phyloP scores from a whole-genome alignment of 2,113 vertebrate genomes.

The Hippocampus mohnikei region DNA sequence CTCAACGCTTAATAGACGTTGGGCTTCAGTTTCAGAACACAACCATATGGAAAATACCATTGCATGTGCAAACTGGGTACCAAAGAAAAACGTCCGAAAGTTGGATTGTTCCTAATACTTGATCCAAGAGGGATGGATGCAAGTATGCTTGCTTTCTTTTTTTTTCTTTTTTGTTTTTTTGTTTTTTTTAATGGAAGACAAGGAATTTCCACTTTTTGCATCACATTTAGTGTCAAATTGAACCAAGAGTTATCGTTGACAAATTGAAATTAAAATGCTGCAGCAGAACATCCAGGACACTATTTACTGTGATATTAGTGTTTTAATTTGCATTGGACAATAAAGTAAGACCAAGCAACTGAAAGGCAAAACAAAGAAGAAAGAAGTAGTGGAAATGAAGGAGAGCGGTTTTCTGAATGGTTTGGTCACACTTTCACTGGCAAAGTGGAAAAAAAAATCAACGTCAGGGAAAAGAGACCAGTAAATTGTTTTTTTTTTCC shows the following conservation, averaged over 20 bases:
- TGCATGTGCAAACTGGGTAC: slow-evolving; percentile 71
- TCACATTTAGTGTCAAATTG: slow-evolving; percentile 79
- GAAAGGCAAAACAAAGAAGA: slow-evolving; percentile 40
- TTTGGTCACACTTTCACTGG: slow-evolving; percentile 42
- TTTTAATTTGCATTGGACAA: slow-evolving; percentile 52
- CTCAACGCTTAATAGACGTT: slow-evolving; percentile 67
- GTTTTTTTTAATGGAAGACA: slow-evolving; percentile 84
- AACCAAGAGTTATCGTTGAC: slow-evolving; percentile 67
- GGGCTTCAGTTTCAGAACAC: slow-evolving; percentile 67
- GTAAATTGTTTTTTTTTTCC: not conserved
- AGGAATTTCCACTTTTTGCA: slow-evolving; percentile 78
- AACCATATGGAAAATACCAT: slow-evolving; percentile 71
- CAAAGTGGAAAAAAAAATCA: slow-evolving; percentile 17
- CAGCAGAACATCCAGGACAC: slow-evolving; percentile 64
- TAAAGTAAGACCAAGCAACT: slow-evolving; percentile 48
- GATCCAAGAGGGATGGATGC: slow-evolving; percentile 61
- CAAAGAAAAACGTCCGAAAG: slow-evolving; percentile 70
- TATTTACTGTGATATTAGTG: slow-evolving; percentile 56
- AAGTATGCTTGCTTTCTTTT: slow-evolving; percentile 42
- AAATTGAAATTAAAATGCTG: slow-evolving; percentile 60
- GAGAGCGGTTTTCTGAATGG: slow-evolving; percentile 22
- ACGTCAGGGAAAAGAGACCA: not conserved
- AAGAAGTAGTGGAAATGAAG: slow-evolving; percentile 4
- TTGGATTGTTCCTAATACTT: slow-evolving; percentile 71
- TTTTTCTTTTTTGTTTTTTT: slow-evolving; percentile 15